Percentiles rank a stretch among this genome's conserved stretches.
Evolutionary conservation across 2,113 vertebrate species (phyloP).

Genomic region (Spea multiplicata): DNA sequence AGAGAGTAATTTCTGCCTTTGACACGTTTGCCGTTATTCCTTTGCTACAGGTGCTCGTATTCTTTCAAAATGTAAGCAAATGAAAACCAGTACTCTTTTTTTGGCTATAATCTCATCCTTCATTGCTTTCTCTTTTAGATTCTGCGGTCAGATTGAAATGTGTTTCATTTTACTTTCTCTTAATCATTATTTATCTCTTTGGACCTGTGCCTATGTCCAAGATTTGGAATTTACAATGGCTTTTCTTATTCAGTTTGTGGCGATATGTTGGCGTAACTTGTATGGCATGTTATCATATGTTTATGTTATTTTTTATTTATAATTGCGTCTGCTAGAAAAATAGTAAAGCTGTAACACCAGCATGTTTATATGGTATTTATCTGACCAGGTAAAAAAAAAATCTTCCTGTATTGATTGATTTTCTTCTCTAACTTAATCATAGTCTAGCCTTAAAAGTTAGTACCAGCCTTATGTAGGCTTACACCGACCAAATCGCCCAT

Average conservation of each 20-base stretch:
- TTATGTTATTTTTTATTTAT: no score
- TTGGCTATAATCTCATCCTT: constrained; percentile 2
- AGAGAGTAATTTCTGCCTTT: background rate
- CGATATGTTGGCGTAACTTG: background rate
- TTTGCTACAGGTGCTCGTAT: constrained; percentile 6
- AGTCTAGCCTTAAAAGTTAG: no score
- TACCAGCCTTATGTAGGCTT: no score
- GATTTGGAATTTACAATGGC: background rate
- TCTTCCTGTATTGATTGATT: no score
- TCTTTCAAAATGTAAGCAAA: constrained; percentile 2
- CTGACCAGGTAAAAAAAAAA: no score
- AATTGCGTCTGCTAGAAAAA: no score
- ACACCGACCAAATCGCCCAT: no score
- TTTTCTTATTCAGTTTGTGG: background rate
- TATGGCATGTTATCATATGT: no score
- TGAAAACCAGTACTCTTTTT: constrained; percentile 1
- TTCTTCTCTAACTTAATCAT: no score
- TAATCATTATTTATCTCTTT: background rate
- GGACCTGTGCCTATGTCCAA: background rate
- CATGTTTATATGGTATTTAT: no score
- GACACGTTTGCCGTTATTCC: constrained; percentile 2
- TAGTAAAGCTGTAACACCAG: no score
- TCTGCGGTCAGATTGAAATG: background rate
- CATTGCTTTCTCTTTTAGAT: background rate
- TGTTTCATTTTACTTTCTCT: background rate